These are phyloP conservation scores for Mormyrus hasselquistii DNA, from an alignment of 2,797 vertebrate species.

Conservation along the genomic window DNA sequence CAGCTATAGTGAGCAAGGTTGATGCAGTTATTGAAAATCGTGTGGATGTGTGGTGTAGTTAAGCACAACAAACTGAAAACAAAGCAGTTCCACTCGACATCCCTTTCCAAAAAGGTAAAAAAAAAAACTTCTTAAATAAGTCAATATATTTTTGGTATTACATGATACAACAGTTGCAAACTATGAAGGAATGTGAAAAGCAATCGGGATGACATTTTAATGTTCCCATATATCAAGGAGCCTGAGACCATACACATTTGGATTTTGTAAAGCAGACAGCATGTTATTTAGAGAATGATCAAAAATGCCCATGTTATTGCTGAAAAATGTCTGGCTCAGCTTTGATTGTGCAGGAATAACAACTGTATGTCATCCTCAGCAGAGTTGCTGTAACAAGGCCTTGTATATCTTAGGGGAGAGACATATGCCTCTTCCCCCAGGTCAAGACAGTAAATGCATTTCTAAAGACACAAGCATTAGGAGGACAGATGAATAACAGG, in stretches of 20 bases:
- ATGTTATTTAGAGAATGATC: neutral
- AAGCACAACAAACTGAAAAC: neutral
- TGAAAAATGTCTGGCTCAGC: neutral
- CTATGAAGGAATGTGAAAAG: neutral
- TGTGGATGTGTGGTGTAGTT: neutral
- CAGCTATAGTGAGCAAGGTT: neutral
- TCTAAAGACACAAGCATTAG: neutral
- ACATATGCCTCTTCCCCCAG: neutral
- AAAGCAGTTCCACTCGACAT: neutral
- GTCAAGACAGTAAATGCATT: neutral
- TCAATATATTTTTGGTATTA: neutral
- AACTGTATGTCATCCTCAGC: neutral
- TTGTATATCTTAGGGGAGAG: neutral
- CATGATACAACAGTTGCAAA: neutral
- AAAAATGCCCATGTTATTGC: neutral
- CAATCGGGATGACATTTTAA: neutral
- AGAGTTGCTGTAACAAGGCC: neutral
- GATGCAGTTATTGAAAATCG: neutral
- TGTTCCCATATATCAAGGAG: neutral
- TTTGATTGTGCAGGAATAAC: conserved; percentile 14
- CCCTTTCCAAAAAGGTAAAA: neutral
- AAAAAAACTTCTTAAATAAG: neutral
- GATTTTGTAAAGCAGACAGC: neutral
- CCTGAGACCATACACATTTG: neutral
- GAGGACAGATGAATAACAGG: neutral